Percentiles rank a stretch among this genome's conserved stretches.
Conservation (phyloP, 2,113 vertebrate genomes). For the Amblyornis subalaris region DNA sequence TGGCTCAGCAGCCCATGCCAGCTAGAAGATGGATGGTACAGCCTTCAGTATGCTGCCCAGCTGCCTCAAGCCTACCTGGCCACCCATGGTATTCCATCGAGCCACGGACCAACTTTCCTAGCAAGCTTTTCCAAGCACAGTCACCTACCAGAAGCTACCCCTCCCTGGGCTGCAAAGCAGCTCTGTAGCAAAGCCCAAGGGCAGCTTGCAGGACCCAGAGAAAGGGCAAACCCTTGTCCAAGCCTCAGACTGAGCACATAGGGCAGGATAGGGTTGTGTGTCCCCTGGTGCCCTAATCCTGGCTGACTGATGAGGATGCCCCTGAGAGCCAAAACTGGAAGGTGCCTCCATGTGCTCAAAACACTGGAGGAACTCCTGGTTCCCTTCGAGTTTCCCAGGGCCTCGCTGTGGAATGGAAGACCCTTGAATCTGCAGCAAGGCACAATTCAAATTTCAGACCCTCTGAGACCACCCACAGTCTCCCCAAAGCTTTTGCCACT, state of each 20-base stretch:
- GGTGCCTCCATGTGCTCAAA: neutral
- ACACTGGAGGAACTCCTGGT: neutral
- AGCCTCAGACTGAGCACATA: neutral
- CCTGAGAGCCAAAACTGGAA: neutral
- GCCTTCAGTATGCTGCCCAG: accelerated
- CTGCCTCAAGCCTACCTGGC: neutral
- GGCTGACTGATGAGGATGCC: neutral
- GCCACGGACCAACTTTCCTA: neutral
- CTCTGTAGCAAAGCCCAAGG: accelerated
- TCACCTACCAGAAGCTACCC: neutral
- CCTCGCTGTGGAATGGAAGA: accelerated
- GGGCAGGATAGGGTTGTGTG: neutral
- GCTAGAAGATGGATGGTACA: neutral
- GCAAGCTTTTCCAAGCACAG: neutral
- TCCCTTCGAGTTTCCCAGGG: neutral
- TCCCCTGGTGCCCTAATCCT: accelerated
- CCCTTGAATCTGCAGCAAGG: neutral
- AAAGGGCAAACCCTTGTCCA: neutral
- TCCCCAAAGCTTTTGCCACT: neutral
- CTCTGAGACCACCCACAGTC: neutral
- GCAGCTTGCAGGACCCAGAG: neutral
- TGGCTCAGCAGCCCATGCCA: neutral
- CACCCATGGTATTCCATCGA: neutral
- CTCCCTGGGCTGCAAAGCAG: neutral
- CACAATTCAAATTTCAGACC: accelerated